A percentile compares a stretch with the other conserved stretches of the same genome.
phyloP scores from a whole-genome alignment of 92 coral and sea anemone species.

The Parazoanthus swiftii region DNA sequence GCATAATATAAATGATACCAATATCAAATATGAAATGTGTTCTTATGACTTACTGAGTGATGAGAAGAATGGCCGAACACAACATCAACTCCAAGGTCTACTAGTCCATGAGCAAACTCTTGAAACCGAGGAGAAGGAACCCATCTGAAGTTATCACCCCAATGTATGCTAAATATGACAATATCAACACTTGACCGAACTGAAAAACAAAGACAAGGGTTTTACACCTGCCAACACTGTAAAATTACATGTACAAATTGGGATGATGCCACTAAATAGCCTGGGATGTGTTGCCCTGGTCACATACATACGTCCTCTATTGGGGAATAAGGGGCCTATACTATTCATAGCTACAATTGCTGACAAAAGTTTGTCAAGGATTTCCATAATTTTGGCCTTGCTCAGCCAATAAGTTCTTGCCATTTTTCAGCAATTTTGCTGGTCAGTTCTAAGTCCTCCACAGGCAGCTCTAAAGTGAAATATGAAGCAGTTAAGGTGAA shows the following conservation, averaged over 20 bases:
- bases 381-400: too few species aligned
- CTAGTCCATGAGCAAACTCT: constrained; percentile 29
- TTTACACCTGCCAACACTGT: background rate
- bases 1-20: background rate
- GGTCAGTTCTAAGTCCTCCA: too few species aligned
- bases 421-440: too few species aligned
- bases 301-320: too few species aligned
- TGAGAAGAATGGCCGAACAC: constrained; percentile 40
- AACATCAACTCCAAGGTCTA: constrained; percentile 36
- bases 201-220: background rate
- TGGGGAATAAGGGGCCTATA: too few species aligned
- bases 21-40: background rate
- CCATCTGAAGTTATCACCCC: constrained; percentile 46
- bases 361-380: too few species aligned
- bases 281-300: too few species aligned
- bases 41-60: constrained; percentile 23
- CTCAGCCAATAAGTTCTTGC: too few species aligned
- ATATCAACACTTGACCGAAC: constrained; percentile 27
- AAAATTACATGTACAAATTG: background rate
- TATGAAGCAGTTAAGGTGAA: too few species aligned
- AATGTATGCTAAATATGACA: constrained; percentile 36
- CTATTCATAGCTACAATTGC: too few species aligned
- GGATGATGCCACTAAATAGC: background rate
- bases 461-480: too few species aligned
- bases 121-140: constrained; percentile 22